These are phyloP conservation scores for Parauchenoglanis punctatus DNA, from an alignment of 2,797 vertebrate species.

Conservation along the genomic window DNA sequence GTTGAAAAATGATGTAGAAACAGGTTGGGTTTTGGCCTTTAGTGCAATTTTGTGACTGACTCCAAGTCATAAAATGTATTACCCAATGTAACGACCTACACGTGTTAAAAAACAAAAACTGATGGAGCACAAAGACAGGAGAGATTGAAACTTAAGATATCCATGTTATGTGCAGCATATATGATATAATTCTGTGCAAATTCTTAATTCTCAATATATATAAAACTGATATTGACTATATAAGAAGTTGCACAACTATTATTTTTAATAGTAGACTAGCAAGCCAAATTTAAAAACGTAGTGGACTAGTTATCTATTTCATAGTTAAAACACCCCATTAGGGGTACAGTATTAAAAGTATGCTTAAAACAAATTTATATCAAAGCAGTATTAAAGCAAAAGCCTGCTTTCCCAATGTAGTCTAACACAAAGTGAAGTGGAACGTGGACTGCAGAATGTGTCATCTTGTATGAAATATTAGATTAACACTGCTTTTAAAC, in stretches of 20 bases:
- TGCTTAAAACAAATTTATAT: not conserved
- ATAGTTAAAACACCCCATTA: not conserved
- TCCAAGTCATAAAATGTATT: not conserved
- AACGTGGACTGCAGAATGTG: not conserved
- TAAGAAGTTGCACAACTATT: not conserved
- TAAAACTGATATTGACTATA: not conserved
- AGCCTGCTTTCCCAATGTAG: not conserved
- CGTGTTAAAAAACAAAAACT: not conserved
- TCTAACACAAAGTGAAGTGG: not conserved
- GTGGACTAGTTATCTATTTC: not conserved
- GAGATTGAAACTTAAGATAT: not conserved
- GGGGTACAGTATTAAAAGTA: not conserved
- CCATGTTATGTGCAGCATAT: not conserved
- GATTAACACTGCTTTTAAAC: not conserved
- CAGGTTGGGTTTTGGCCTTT: not conserved
- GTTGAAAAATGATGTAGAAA: not conserved
- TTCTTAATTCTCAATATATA: not conserved
- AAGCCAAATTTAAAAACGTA: not conserved
- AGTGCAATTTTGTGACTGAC: not conserved
- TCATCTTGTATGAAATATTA: slow-evolving; percentile 17
- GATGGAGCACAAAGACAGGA: not conserved
- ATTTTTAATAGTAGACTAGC: not conserved
- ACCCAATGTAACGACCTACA: not conserved
- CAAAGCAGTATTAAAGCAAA: not conserved
- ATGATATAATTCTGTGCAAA: not conserved